Evolutionary conservation across 2,113 vertebrate species (phyloP).

Genomic region (Xerus inauris): DNA sequence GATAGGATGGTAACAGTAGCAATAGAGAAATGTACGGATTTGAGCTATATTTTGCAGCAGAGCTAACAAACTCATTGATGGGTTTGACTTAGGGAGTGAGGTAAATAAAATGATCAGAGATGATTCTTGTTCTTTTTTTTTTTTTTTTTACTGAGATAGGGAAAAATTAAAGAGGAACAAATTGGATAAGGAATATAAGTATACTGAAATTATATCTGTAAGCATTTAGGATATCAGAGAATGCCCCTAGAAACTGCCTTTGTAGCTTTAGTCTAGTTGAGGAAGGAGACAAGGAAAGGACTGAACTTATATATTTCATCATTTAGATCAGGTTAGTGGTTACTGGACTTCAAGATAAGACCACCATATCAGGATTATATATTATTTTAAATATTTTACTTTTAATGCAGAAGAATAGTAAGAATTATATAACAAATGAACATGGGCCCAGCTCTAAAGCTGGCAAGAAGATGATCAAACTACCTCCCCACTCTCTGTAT

Average conservation of each 20-base stretch:
- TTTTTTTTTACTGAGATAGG: not conserved
- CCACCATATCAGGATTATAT: not conserved
- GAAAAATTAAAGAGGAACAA: not conserved
- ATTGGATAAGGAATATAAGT: not conserved
- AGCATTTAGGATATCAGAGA: not conserved
- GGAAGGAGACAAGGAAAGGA: not conserved
- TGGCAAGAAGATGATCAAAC: not conserved
- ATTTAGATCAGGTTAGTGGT: not conserved
- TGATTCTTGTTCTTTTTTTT: not conserved
- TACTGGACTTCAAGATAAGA: not conserved
- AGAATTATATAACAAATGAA: not conserved
- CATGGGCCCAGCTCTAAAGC: not conserved
- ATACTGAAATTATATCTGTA: not conserved
- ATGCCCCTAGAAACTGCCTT: not conserved
- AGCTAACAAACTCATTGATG: not conserved
- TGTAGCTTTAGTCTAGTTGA: not conserved
- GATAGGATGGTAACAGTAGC: not conserved
- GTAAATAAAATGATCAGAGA: not conserved
- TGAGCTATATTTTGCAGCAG: not conserved
- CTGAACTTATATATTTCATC: not conserved
- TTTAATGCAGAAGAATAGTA: not conserved
- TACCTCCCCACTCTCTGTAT: not conserved
- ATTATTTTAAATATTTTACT: not conserved
- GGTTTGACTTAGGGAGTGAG: not conserved
- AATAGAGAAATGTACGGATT: not conserved